These are phyloP conservation scores for Sepioteuthis lessoniana DNA, from an alignment of 2,888 invertebrate species.

Conservation along the genomic window DNA sequence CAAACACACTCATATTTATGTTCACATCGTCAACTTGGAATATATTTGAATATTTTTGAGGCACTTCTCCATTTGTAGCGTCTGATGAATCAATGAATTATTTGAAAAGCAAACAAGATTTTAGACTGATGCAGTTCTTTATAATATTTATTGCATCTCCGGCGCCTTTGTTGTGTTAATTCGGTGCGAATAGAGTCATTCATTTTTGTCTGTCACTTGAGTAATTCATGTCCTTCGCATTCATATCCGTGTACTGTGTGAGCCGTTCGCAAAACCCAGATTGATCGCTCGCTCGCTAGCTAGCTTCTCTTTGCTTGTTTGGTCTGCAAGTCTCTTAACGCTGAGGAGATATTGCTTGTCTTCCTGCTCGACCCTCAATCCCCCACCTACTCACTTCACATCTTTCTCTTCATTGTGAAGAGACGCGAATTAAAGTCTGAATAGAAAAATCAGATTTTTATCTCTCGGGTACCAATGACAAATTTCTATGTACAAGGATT, in stretches of 20 bases:
- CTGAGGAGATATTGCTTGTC: neutral
- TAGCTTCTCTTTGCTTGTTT: neutral
- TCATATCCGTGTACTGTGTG: neutral
- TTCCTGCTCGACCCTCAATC: neutral
- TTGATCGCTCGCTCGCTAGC: neutral
- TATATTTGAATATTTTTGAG: neutral
- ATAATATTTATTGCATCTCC: slow-evolving; percentile 17
- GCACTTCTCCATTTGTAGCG: neutral
- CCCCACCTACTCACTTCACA: neutral
- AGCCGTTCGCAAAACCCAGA: neutral
- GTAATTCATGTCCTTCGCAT: slow-evolving; percentile 20
- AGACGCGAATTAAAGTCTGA: neutral
- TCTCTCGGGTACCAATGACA: slow-evolving; percentile 33
- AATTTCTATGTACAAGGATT: slow-evolving; percentile 33
- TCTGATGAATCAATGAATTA: neutral
- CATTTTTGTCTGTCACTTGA: slow-evolving; percentile 33
- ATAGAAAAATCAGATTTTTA: neutral
- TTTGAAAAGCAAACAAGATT: slow-evolving; percentile 6
- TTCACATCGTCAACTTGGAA: neutral
- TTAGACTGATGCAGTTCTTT: slow-evolving; percentile 18
- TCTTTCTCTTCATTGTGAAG: neutral
- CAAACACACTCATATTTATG: neutral
- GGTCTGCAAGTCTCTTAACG: neutral
- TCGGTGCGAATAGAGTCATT: slow-evolving; percentile 23
- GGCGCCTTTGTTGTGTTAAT: neutral